Percentiles rank a stretch among this genome's conserved stretches.
phyloP scores from a whole-genome alignment of 2,888 invertebrate species.

The Dexiosoma caninum region DNA sequence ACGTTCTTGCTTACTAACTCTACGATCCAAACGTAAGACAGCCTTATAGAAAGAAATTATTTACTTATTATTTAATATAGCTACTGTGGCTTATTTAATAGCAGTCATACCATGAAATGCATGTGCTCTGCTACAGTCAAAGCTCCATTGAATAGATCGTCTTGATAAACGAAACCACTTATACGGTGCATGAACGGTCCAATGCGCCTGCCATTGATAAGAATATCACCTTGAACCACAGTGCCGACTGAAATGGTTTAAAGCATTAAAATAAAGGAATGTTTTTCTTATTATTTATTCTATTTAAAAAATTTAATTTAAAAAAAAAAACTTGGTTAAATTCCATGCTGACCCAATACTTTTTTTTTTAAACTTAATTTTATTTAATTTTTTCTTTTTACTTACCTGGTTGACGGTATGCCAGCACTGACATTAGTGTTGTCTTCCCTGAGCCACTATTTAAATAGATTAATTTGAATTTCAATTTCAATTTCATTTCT shows the following conservation, averaged over 20 bases:
- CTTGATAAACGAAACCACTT: constrained; percentile 94
- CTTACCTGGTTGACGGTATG: constrained; percentile 85
- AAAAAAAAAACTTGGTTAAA: too few species aligned
- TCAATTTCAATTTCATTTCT: too few species aligned
- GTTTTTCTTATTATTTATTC: not conserved
- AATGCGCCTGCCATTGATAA: constrained; percentile 86
- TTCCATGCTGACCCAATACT: too few species aligned
- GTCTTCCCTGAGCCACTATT: constrained; percentile 90
- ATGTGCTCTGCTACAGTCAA: constrained; percentile 93
- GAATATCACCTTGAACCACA: constrained; percentile 86
- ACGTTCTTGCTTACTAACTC: constrained; percentile 81
- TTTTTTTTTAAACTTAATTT: too few species aligned
- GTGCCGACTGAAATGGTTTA: constrained; percentile 80
- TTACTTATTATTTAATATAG: too few species aligned
- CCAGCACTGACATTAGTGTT: constrained; percentile 90
- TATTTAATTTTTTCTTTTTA: not conserved
- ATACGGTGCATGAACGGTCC: constrained; percentile 87
- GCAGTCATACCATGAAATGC: constrained; percentile 84
- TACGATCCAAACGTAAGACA: constrained; percentile 86
- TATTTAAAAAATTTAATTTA: not conserved
- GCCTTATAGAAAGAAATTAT: constrained; percentile 80
- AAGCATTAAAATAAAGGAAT: not conserved
- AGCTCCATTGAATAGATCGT: constrained; percentile 91
- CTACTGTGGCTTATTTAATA: too few species aligned
- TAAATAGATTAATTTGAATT: constrained; percentile 58